Conservation (phyloP, 2,888 invertebrate species). For the Luperina nickerlii region DNA sequence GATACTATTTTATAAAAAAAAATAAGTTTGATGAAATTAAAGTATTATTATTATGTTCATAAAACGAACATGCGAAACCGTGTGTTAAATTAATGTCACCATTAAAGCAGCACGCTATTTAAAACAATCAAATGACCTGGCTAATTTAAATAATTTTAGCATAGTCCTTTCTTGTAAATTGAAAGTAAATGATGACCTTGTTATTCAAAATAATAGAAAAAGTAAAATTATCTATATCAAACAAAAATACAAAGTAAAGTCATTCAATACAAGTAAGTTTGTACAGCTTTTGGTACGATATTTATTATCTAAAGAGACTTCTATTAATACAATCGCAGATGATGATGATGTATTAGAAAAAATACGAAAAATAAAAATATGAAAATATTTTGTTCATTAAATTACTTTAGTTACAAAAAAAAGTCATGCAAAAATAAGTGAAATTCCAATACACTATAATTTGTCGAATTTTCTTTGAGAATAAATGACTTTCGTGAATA, state of each 20-base stretch:
- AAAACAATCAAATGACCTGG: neutral
- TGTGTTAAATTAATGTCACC: no score
- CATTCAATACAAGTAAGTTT: neutral
- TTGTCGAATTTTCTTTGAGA: conserved; percentile 3
- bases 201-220: no score
- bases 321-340: no score
- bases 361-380: neutral
- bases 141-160: neutral
- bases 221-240: no score
- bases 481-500: conserved; percentile 9
- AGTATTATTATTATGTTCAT: no score
- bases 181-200: no score
- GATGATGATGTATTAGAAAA: neutral
- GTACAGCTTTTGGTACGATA: neutral
- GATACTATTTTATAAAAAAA: no score
- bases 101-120: no score
- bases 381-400: neutral
- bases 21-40: no score
- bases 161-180: neutral
- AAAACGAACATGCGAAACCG: no score
- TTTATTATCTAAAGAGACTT: no score
- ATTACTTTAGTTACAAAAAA: neutral
- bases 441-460: neutral
- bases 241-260: neutral
- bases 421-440: neutral